Percentiles rank a stretch among this genome's conserved stretches.
phyloP scores from a whole-genome alignment of 2,113 vertebrate genomes.

The Solea solea region DNA sequence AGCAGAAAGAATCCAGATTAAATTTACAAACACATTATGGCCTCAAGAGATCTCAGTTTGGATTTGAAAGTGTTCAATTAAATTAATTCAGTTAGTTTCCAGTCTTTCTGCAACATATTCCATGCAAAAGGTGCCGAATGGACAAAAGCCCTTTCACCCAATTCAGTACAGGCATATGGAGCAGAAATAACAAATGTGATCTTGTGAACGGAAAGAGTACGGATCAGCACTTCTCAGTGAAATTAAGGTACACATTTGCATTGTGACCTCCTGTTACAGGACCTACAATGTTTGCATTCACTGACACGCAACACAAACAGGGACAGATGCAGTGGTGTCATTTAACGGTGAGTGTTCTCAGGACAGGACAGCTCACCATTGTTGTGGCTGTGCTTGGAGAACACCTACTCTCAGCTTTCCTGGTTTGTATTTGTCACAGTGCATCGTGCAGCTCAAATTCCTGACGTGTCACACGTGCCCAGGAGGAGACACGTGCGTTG shows the following conservation, averaged over 20 bases:
- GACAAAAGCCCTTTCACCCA: no score
- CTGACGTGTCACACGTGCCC: neutral
- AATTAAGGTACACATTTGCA: slow-evolving; percentile 21
- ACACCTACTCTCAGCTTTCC: slow-evolving; percentile 11
- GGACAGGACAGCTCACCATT: slow-evolving; percentile 27
- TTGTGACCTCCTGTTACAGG: slow-evolving; percentile 30
- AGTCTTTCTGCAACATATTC: no score
- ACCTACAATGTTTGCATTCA: slow-evolving; percentile 24
- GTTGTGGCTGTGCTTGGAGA: slow-evolving; percentile 12
- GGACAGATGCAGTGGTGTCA: neutral
- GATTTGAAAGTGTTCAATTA: no score
- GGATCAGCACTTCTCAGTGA: no score
- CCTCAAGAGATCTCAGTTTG: no score
- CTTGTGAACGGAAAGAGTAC: no score
- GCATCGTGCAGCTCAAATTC: neutral
- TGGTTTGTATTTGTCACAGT: neutral
- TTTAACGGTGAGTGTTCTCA: slow-evolving; percentile 19
- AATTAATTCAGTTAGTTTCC: no score
- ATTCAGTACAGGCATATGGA: no score
- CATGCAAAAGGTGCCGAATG: no score
- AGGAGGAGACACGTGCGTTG: neutral
- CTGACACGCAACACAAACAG: slow-evolving; percentile 32
- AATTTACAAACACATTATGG: no score
- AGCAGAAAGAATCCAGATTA: no score
- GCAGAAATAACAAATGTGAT: no score